Evolutionary conservation across 2,113 vertebrate species (phyloP).

Genomic region (Syngnathoides biaculeatus): DNA sequence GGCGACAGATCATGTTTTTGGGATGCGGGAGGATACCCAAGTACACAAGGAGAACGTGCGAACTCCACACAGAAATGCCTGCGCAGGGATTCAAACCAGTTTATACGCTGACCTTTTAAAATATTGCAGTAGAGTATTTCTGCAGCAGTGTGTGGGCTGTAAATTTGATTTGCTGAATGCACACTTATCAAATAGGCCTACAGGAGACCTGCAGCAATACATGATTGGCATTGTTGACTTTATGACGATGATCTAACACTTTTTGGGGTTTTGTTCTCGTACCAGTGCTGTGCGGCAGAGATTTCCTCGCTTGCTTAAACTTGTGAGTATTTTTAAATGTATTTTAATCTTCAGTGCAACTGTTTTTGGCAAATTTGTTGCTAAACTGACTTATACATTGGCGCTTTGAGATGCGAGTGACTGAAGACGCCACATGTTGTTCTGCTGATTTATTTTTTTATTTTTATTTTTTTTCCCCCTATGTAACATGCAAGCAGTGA

Average conservation of each 20-base stretch:
- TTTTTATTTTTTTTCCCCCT: too few relatives aligned
- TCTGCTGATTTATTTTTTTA: too few relatives aligned
- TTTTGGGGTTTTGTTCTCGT: conserved; percentile 44
- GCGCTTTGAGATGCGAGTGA: background rate
- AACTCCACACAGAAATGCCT: background rate
- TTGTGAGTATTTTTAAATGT: conserved; percentile 71
- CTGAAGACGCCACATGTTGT: too few relatives aligned
- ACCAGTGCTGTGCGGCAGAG: conserved; percentile 81
- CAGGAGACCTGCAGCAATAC: conserved; percentile 8
- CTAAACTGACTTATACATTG: background rate
- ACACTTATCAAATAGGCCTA: conserved; percentile 9
- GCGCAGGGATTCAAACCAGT: background rate
- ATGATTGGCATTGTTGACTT: background rate
- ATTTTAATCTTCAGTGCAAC: background rate
- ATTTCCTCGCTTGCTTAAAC: conserved; percentile 85
- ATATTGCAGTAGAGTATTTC: background rate
- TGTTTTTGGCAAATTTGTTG: background rate
- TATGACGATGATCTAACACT: conserved; percentile 21
- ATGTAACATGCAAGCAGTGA: too few relatives aligned
- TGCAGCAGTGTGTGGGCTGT: background rate
- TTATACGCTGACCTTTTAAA: background rate
- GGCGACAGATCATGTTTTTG: background rate
- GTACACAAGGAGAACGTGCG: background rate
- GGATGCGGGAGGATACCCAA: background rate
- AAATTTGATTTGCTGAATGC: conserved; percentile 12